Evolutionary conservation across 2,797 vertebrate genomes (phyloP).

Genomic region (Sternarchorhynchus goeldii): DNA sequence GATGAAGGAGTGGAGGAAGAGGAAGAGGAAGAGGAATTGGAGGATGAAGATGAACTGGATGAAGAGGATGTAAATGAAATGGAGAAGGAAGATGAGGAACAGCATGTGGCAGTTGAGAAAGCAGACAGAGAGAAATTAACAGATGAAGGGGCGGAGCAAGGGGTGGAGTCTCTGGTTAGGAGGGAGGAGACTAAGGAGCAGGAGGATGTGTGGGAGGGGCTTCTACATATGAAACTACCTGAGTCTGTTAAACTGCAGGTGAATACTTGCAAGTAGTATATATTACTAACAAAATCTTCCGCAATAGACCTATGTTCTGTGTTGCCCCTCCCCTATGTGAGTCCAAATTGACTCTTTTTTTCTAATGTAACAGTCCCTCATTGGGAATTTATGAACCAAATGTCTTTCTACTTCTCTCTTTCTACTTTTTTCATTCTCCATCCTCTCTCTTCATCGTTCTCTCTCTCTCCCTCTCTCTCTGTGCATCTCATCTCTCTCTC

Average conservation of each 20-base stretch:
- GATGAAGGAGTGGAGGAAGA: slow-evolving; percentile 58
- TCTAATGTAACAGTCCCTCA: too few species aligned
- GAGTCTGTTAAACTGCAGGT: slow-evolving; percentile 97
- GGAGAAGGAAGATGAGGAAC: slow-evolving; percentile 49
- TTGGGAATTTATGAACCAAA: too few species aligned
- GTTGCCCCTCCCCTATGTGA: too few species aligned
- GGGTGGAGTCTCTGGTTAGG: slow-evolving; percentile 28
- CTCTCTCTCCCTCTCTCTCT: slow-evolving; percentile 5
- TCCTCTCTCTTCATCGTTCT: background rate
- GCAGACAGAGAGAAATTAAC: slow-evolving; percentile 73
- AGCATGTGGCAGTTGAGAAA: slow-evolving; percentile 62
- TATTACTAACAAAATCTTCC: too few species aligned
- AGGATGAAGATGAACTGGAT: slow-evolving; percentile 67
- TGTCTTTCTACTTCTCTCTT: background rate
- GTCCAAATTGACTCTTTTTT: too few species aligned
- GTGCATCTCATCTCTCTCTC: slow-evolving; percentile 7
- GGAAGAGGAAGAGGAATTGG: slow-evolving; percentile 67
- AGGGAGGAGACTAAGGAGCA: slow-evolving; percentile 68
- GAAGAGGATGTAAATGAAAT: slow-evolving; percentile 54
- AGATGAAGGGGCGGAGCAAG: slow-evolving; percentile 67
- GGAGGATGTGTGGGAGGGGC: slow-evolving; percentile 82
- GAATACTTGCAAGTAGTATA: background rate
- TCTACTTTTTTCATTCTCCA: background rate
- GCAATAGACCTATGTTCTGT: too few species aligned
- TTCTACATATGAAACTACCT: slow-evolving; percentile 94